Evolutionary conservation across 2,797 vertebrate genomes (phyloP).

Genomic region (Propithecus perrieri): DNA sequence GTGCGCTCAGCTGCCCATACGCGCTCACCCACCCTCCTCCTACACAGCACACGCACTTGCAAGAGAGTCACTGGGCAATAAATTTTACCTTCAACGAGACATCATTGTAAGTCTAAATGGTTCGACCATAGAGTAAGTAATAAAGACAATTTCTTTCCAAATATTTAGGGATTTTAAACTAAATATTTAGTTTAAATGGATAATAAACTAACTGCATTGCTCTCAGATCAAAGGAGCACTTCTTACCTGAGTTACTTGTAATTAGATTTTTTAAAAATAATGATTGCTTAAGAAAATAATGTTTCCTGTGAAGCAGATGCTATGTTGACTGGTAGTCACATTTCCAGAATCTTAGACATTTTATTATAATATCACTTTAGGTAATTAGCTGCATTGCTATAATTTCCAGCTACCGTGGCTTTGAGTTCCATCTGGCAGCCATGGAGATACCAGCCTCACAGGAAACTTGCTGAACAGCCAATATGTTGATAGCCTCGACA

Average conservation of each 20-base stretch:
- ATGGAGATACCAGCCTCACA: background rate
- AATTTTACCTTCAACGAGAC: background rate
- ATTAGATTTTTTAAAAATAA: conserved; percentile 21
- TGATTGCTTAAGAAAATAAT: conserved; percentile 25
- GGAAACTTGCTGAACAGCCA: background rate
- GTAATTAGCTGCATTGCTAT: conserved; percentile 32
- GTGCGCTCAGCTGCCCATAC: too few species aligned
- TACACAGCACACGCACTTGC: too few species aligned
- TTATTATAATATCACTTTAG: conserved; percentile 40
- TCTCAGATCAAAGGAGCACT: background rate
- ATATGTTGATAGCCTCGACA: background rate
- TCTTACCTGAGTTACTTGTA: conserved; percentile 10
- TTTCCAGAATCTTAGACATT: conserved; percentile 19
- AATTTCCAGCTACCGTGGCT: background rate
- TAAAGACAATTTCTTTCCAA: background rate
- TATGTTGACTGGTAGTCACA: conserved; percentile 43
- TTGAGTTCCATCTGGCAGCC: background rate
- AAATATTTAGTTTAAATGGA: background rate
- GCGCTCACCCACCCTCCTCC: background rate
- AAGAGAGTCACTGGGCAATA: background rate
- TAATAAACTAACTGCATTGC: background rate
- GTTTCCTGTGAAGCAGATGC: conserved; percentile 57
- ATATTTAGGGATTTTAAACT: conserved; percentile 39
- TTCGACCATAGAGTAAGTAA: background rate
- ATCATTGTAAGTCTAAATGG: background rate